phyloP scores from a whole-genome alignment of 2,888 invertebrate species.

The Pheosia tremula region DNA sequence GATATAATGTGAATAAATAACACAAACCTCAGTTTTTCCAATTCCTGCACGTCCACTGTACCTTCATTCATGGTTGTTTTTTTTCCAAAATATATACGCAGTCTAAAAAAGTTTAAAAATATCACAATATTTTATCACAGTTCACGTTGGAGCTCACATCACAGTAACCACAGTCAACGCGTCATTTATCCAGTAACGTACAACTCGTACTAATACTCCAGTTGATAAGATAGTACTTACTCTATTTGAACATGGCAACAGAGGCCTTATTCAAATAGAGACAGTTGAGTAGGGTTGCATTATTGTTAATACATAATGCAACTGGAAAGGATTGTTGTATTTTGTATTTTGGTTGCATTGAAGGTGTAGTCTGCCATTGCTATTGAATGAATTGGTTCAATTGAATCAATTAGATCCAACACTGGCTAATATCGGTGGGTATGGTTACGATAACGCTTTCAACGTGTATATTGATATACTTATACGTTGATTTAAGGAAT shows the following conservation, averaged over 20 bases:
- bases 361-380: constrained; percentile 35
- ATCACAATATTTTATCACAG: constrained; percentile 38
- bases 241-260: constrained; percentile 67
- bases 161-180: constrained; percentile 48
- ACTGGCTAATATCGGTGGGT: constrained; percentile 36
- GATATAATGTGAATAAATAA: not conserved
- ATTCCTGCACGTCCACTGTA: constrained; percentile 63
- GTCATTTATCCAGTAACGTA: constrained; percentile 57
- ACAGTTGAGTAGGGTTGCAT: constrained; percentile 48
- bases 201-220: constrained; percentile 61
- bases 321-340: constrained; percentile 36
- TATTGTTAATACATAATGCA: constrained; percentile 43
- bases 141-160: constrained; percentile 50
- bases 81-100: constrained; percentile 11
- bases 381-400: constrained; percentile 60
- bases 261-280: constrained; percentile 56
- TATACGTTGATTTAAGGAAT: constrained; percentile 8
- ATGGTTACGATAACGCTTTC: constrained; percentile 34
- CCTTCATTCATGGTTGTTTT: constrained; percentile 62
- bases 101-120: constrained; percentile 17
- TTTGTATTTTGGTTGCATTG: constrained; percentile 37
- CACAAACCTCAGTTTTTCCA: constrained; percentile 71
- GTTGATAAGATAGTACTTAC: constrained; percentile 70
- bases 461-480: constrained; percentile 18
- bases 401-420: constrained; percentile 63